Base-by-base conservation (phyloP, 2,888 invertebrate species). In the Cyclophora albipunctata region DNA sequence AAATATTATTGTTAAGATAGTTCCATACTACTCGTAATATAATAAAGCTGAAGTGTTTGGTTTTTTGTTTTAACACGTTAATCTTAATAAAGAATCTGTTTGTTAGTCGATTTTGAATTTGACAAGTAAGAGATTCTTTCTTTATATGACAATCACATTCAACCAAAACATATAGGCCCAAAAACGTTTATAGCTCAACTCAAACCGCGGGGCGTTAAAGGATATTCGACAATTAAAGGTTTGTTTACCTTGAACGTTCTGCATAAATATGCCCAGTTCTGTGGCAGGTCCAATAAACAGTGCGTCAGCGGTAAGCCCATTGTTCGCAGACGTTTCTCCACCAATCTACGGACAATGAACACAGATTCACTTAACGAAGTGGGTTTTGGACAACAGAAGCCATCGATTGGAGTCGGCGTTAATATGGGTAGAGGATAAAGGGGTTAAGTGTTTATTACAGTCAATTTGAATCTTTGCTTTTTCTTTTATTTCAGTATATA, bases 251-350 rank as follows among this genome's bases (percentile, higher is more conserved):
- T 79, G 55, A 71, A 87, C 2, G 81, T 84, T 66, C 78, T 85
- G 34, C 78, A 49, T 43, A 88, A 64, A 62, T 85, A 76, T 7
- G 68, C 67, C 88, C 87, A 88, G 34, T 87, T 79, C 50, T 84
- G 79, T 2, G 75, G 73, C 42, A 88, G 56, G 35, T 87, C 84
- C 49, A 86, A 63, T 54, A 82, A 63, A 57, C 86, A 87, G 60
- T 86, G 83, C 48, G 84, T 80, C 49, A 82, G 33, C 1, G 88
- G 88, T 40, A 88, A 59, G 0, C 79, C 82, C n/a, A 74, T 58
- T 47, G 52, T 69, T 45, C 87, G 64, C 45, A 88, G 58, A 33
- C 73, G 67, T 55, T 81, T 86, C 58, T 88, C 88, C 0, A 88
- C 84, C 63, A 86, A 81, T 58, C 88, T 88, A 40, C 5, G 42